Evolutionary conservation across 1,140 invertebrate species (phyloP), one percentile per base, ranked within the genome.

Genomic region (Anoplophora glabripennis): DNA sequence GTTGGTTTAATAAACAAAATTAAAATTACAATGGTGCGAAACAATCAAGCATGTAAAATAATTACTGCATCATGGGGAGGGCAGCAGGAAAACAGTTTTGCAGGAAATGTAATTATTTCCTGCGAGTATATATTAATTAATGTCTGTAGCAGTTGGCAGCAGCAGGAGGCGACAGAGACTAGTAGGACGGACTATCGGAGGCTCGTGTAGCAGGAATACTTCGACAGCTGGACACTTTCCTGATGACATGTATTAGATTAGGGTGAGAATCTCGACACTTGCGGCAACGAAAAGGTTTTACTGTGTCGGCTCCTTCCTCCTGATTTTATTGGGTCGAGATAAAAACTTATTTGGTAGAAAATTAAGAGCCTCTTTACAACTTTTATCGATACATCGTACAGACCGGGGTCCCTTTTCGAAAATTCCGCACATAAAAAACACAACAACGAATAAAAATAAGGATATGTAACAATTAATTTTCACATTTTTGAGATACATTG

Each of bases 61-160:
- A 70, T 70, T 70, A 70, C 66, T 63, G 57, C 59, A 60, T 57
- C 44, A 57, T 60, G 60, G 56, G 57, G 18, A 53, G 54, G 52
- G 10, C 46, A 57, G 41, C 48, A 64, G 63, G 63, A 57, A 67
- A 64, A 62, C 57, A 54, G 66, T 70, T 67, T 65, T 63, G 57
- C 65, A 65, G 66, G 66, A 72, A 72, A 71, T 69, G 65, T 68
- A 71, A 71, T 71, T 71, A 69, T 72, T 72, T 68, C 72, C 68
- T 72, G 62, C 57, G 67, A 69, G 71, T 72, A 73, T 73, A 73
- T 75, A 75, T 73, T 75, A 75, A 75, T 75, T 73, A 75, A 75
- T 68, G 73, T 75, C 73, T 73, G 64, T 57, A 72, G 68, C 73
- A 75, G 72, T 67, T 68, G 67, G 65, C 64, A 69, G 70, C 71